Evolutionary conservation across 1,140 invertebrate genomes (phyloP), one percentile per base, ranked within the genome.

Genomic region (Intoshia linei): DNA sequence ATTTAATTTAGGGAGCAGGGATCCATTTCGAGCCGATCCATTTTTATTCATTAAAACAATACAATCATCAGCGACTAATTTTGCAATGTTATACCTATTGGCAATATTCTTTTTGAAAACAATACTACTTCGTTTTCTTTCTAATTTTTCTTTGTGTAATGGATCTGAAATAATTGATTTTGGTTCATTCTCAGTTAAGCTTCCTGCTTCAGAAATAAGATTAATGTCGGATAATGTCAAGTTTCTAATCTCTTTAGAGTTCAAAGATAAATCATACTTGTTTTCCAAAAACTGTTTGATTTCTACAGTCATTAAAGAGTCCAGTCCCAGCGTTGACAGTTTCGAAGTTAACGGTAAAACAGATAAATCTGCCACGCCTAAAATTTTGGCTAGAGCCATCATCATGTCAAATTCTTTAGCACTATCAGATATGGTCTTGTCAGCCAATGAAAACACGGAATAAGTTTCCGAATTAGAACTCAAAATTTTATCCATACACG

Each of bases 271-370:
- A 53, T 87, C 77, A 55, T 73, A 83, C 44, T 76, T 75, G 36
- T 78, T 65, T 52, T 93, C 81, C 6, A 93, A 56, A 0, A 73
- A 78, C 52, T 92, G 81, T 57, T 90, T 90, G 40, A 93, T 79
- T 62, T 93, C 84, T 0, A 84, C 77, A 37, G 77, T 78, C 83
- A 93, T 92, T 23, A 95, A 59, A 0, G 79, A 90, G 49, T 93
- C 84, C 68, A 93, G 76, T 32, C 84, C 83, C 5, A 93, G 63
- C 51, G 93, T 83, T 11, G 73, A 73, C 4, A 95, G 58, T 17
- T 68, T 73, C 1, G 69, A 65, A 4, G 66, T 64, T n/a, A n/a
- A n/a, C n/a, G n/a, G n/a, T n/a, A n/a, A n/a, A n/a, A n/a, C n/a
- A n/a, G n/a, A n/a, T n/a, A n/a, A n/a, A n/a, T n/a, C n/a, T n/a